phyloP scores from a whole-genome alignment of 1,140 invertebrate species.

The Cydia amplana region DNA sequence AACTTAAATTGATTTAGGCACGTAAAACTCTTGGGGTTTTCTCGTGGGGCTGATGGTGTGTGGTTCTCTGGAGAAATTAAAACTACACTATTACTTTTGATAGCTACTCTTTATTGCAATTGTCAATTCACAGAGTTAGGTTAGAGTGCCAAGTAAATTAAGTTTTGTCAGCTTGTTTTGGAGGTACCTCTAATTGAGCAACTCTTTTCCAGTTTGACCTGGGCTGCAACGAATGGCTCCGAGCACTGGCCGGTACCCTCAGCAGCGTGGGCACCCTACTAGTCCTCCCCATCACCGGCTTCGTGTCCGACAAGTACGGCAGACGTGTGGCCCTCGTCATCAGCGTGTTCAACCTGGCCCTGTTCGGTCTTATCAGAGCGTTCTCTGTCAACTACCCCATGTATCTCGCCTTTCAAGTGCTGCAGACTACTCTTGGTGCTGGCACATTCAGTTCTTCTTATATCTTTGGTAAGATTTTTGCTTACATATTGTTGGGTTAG shows the following conservation, averaged over 20 bases:
- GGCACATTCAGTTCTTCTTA: constrained; percentile 71
- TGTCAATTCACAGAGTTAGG: too few species aligned
- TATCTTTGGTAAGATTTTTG: constrained; percentile 60
- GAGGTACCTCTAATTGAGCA: neutral
- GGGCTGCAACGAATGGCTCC: constrained; percentile 59
- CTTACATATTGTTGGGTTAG: too few species aligned
- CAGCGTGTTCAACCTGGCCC: constrained; percentile 74
- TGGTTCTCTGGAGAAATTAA: too few species aligned
- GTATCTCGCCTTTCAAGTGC: constrained; percentile 83
- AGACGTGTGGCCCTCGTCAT: constrained; percentile 83
- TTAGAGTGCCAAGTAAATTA: too few species aligned
- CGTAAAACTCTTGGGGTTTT: too few species aligned
- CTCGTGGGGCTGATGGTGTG: too few species aligned
- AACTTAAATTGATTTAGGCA: too few species aligned
- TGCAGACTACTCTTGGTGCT: constrained; percentile 80
- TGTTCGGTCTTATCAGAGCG: constrained; percentile 82
- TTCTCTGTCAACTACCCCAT: constrained; percentile 84
- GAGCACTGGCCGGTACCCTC: constrained; percentile 60
- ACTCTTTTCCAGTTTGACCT: constrained; percentile 58
- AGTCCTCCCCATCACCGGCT: constrained; percentile 63
- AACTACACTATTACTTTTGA: too few species aligned
- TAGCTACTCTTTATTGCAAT: too few species aligned
- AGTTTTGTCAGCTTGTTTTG: too few species aligned
- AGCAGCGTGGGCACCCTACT: constrained; percentile 63
- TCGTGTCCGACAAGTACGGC: constrained; percentile 82